Percentiles rank a stretch among this genome's conserved stretches.
Conservation (phyloP, 1,140 invertebrate species). For the Schlechtendalia chinensis region DNA sequence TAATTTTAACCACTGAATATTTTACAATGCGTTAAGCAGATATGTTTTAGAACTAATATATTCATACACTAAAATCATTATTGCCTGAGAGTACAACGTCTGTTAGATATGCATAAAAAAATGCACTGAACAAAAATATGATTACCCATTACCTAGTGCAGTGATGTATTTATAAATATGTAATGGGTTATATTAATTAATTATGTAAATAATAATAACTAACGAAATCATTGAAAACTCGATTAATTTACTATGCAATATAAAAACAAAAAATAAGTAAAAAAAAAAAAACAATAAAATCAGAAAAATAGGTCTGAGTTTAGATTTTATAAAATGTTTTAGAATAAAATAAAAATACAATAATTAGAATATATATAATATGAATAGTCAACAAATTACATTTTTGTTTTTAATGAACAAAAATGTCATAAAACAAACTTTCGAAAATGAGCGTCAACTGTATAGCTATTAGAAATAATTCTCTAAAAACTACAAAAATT, state of each 20-base stretch:
- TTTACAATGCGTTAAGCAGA: background rate
- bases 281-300: constrained; percentile 10
- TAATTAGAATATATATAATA: background rate
- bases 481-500: background rate
- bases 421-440: background rate
- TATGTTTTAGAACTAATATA: constrained; percentile 4
- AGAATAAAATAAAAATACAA: background rate
- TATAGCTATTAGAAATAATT: background rate
- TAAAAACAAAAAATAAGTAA: background rate
- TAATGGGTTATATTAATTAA: background rate
- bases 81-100: background rate
- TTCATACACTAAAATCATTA: constrained; percentile 13
- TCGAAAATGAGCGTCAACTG: background rate
- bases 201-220: background rate
- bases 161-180: no score
- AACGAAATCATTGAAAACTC: background rate
- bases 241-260: background rate
- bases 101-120: constrained; percentile 20
- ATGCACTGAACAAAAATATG: background rate
- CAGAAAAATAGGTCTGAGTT: background rate
- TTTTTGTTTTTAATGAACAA: constrained; percentile 17
- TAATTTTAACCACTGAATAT: background rate
- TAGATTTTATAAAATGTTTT: background rate
- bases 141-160: constrained; percentile 7
- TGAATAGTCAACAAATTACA: background rate